phyloP scores from a whole-genome alignment of 2,888 invertebrate genomes.

The Spialia ferax region DNA sequence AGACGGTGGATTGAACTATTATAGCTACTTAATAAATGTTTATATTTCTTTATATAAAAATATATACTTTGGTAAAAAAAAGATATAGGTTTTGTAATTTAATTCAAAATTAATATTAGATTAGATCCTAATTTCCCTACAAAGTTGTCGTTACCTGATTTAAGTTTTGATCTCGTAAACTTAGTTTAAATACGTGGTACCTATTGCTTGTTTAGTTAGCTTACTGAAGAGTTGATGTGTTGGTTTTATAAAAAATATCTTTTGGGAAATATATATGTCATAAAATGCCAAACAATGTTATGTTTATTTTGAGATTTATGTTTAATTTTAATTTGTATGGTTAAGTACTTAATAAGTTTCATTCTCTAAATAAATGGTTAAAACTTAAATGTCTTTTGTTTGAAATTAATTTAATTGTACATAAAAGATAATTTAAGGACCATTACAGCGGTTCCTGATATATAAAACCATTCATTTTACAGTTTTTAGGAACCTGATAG shows the following conservation, averaged over 20 bases:
- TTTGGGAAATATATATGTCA: slow-evolving; percentile 49
- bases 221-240: slow-evolving; percentile 52
- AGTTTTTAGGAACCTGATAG: too few relatives aligned
- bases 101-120: slow-evolving; percentile 45
- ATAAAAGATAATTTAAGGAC: too few relatives aligned
- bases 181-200: slow-evolving; percentile 65
- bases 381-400: not conserved
- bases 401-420: not conserved
- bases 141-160: slow-evolving; percentile 78
- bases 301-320: slow-evolving; percentile 73
- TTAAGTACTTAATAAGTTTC: slow-evolving; percentile 56
- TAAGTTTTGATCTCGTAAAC: slow-evolving; percentile 83
- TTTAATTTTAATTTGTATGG: slow-evolving; percentile 56
- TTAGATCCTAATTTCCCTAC: slow-evolving; percentile 46
- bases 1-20: slow-evolving; percentile 57
- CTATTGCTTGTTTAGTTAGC: slow-evolving; percentile 59
- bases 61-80: not conserved
- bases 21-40: slow-evolving; percentile 49
- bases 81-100: slow-evolving; percentile 49
- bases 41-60: slow-evolving; percentile 48
- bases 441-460: too few relatives aligned
- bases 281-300: slow-evolving; percentile 78
- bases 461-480: too few relatives aligned
- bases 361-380: slow-evolving; percentile 51
- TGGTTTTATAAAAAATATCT: slow-evolving; percentile 59